Evolutionary conservation across 2,797 vertebrate species (phyloP).

Genomic region (Channa striata): DNA sequence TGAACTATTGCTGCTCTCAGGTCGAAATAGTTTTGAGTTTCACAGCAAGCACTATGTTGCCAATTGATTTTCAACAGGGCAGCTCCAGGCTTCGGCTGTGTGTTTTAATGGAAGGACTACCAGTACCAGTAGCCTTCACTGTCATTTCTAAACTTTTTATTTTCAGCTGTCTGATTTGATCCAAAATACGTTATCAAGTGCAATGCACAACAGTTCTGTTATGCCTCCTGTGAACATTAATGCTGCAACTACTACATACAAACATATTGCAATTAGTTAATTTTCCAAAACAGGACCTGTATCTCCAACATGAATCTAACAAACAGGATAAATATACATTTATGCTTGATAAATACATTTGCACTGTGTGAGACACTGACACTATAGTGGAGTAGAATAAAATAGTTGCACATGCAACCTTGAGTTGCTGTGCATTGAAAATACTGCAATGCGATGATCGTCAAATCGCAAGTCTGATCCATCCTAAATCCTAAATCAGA

Average conservation of each 20-base stretch:
- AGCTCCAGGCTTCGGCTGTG: constrained; percentile 24
- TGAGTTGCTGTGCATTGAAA: constrained; percentile 19
- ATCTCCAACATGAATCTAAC: background rate
- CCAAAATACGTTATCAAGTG: constrained; percentile 69
- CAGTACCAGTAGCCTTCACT: constrained; percentile 34
- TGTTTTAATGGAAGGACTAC: constrained; percentile 42
- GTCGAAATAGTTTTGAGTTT: constrained; percentile 50
- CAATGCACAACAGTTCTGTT: constrained; percentile 38
- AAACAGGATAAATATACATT: background rate
- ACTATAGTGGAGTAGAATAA: background rate
- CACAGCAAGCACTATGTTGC: constrained; percentile 29
- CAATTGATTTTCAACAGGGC: constrained; percentile 52
- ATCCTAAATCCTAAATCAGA: constrained; percentile 73
- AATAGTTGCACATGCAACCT: background rate
- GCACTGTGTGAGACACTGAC: constrained; percentile 3
- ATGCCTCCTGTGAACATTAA: constrained; percentile 28
- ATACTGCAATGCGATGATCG: constrained; percentile 30
- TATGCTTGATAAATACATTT: background rate
- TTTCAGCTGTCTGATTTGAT: constrained; percentile 70
- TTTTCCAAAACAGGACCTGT: background rate
- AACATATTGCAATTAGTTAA: too few relatives aligned
- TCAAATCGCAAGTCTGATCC: constrained; percentile 64
- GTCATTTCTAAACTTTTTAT: constrained; percentile 65
- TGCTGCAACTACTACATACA: background rate
- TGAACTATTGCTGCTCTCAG: constrained; percentile 13